phyloP scores from a whole-genome alignment of 2,888 invertebrate species.

The Lobophora halterata region DNA sequence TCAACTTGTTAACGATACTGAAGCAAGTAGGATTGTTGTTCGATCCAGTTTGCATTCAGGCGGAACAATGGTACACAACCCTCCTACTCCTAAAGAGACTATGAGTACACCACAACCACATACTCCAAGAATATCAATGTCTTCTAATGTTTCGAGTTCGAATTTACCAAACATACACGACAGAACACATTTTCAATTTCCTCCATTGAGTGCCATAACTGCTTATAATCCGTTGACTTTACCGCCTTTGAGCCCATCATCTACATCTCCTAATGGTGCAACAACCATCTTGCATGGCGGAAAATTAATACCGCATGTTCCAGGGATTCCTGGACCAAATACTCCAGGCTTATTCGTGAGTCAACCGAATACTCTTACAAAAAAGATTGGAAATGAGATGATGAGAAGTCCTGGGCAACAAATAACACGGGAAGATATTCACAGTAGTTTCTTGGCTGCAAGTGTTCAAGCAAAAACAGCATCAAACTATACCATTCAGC shows the following conservation, averaged over 20 bases:
- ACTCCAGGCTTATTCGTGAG: conserved; percentile 72
- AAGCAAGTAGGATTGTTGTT: conserved; percentile 87
- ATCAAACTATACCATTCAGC: conserved; percentile 44
- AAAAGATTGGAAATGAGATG: conserved; percentile 43
- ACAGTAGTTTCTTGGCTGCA: conserved; percentile 36
- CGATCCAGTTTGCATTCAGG: conserved; percentile 91
- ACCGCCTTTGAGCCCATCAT: conserved; percentile 75
- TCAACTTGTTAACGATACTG: conserved; percentile 62
- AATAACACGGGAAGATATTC: conserved; percentile 43
- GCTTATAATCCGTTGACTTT: conserved; percentile 86
- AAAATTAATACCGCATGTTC: conserved; percentile 91
- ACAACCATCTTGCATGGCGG: conserved; percentile 84
- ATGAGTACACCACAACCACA: conserved; percentile 66
- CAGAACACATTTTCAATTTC: conserved; percentile 82
- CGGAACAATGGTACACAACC: conserved; percentile 87
- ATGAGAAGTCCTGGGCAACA: conserved; percentile 39
- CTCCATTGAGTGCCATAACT: conserved; percentile 85
- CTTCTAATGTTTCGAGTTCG: conserved; percentile 77
- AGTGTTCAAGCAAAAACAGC: conserved; percentile 41
- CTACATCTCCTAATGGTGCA: conserved; percentile 79
- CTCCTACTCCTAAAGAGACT: conserved; percentile 75
- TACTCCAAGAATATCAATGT: conserved; percentile 79
- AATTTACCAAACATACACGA: conserved; percentile 77
- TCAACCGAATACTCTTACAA: conserved; percentile 44
- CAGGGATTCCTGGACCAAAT: conserved; percentile 92